Evolutionary conservation across 2,113 vertebrate genomes (phyloP).

Genomic region (Bubo blakistoni): DNA sequence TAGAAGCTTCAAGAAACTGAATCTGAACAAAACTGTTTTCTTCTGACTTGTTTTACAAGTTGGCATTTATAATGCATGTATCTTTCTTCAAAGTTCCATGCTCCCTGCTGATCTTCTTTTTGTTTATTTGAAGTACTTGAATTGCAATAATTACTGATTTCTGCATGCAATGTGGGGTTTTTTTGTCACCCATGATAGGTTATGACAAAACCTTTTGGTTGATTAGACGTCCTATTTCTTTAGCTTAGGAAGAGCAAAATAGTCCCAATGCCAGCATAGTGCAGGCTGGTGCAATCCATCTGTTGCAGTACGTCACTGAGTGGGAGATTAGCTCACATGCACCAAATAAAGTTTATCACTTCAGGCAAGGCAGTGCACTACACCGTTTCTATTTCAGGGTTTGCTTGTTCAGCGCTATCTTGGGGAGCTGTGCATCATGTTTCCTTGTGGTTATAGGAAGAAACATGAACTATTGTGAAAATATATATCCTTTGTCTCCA

Average conservation of each 20-base stretch:
- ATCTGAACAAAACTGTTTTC: not conserved
- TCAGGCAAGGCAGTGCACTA: not conserved
- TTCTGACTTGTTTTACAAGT: not conserved
- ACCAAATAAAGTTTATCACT: not conserved
- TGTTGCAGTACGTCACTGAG: not conserved
- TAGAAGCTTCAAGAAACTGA: not conserved
- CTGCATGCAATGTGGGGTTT: not conserved
- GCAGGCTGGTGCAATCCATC: not conserved
- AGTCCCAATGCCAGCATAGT: not conserved
- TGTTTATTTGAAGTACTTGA: not conserved
- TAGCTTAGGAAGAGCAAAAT: not conserved
- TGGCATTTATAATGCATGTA: not conserved
- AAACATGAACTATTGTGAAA: not conserved
- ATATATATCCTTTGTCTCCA: fast-evolving
- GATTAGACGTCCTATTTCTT: not conserved
- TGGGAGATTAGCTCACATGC: not conserved
- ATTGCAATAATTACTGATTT: not conserved
- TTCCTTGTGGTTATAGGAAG: not conserved
- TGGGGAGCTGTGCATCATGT: not conserved
- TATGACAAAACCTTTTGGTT: not conserved
- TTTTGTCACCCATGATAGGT: not conserved
- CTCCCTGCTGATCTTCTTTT: not conserved
- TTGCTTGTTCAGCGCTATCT: not conserved
- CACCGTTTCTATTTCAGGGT: not conserved
- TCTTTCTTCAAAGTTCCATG: not conserved